A percentile compares a stretch with the other conserved stretches of the same genome.
These are phyloP conservation scores for Aphelenchoides avenae DNA, from an alignment of 1,140 invertebrate genomes.

Conservation along the genomic window DNA sequence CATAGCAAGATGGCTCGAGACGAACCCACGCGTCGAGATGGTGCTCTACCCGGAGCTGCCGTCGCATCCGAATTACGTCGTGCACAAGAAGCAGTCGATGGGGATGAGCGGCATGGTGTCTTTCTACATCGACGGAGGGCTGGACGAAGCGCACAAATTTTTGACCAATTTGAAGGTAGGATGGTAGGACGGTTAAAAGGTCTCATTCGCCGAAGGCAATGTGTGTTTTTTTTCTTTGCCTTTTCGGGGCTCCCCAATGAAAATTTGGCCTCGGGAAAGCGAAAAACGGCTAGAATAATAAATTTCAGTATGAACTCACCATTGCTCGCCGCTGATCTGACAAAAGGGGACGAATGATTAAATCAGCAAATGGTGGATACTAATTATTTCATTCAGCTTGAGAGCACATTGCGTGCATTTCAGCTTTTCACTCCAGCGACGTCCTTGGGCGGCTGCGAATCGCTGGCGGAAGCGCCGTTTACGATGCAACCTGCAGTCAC, in stretches of 20 bases:
- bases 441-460: constrained; percentile 63
- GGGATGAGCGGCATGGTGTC: constrained; percentile 88
- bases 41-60: constrained; percentile 79
- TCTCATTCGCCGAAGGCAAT: no score
- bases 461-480: constrained; percentile 62
- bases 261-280: no score
- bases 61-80: constrained; percentile 81
- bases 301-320: no score
- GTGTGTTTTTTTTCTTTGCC: no score
- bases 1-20: constrained; percentile 70
- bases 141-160: constrained; percentile 73
- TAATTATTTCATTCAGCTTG: no score
- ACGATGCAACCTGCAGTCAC: constrained; percentile 44
- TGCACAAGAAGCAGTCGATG: constrained; percentile 75
- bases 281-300: no score
- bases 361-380: no score
- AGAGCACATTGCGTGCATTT: no score
- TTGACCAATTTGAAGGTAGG: constrained; percentile 61
- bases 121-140: constrained; percentile 76
- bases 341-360: no score
- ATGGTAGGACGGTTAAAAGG: no score
- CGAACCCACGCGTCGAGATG: constrained; percentile 72
- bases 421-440: constrained; percentile 61
- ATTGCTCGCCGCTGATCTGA: no score
- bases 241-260: no score